Percentiles rank a stretch among this genome's conserved stretches.
Evolutionary conservation across 2,113 vertebrate species (phyloP).

Genomic region (Entelurus aequoreus): DNA sequence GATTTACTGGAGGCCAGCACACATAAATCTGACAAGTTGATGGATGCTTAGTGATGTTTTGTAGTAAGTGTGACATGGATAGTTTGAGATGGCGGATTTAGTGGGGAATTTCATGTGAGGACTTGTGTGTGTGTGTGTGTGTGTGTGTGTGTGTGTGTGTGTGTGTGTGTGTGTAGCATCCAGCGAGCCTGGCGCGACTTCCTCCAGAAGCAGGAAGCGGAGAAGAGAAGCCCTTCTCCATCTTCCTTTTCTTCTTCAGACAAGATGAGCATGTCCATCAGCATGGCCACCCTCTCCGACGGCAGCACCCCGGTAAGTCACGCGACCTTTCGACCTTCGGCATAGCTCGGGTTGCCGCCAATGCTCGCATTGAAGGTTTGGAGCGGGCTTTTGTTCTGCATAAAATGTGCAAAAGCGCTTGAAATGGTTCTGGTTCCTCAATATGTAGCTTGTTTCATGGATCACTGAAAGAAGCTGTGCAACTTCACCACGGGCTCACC

Average conservation of each 20-base stretch:
- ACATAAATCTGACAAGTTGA: constrained; percentile 7
- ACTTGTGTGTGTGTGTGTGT: constrained; percentile 2
- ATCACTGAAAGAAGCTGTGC: too few relatives aligned
- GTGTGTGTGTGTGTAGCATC: constrained; percentile 69
- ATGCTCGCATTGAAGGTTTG: not conserved
- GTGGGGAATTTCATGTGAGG: not conserved
- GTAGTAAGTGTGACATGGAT: not conserved
- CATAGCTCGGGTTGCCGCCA: not conserved
- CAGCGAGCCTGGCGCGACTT: constrained; percentile 86
- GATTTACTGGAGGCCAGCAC: not conserved
- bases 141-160: not conserved
- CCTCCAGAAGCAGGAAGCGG: constrained; percentile 80
- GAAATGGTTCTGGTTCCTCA: too few relatives aligned
- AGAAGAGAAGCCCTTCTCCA: constrained; percentile 82
- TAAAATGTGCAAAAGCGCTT: too few relatives aligned
- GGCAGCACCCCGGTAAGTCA: constrained; percentile 90
- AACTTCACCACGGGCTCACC: too few relatives aligned
- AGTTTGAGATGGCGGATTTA: constrained; percentile 1
- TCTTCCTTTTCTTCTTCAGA: constrained; percentile 82
- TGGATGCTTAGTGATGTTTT: constrained; percentile 1
- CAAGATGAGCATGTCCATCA: constrained; percentile 91
- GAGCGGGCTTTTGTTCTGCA: not conserved
- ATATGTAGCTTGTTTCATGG: too few relatives aligned
- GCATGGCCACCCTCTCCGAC: constrained; percentile 89
- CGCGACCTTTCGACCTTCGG: not conserved